Conservation (phyloP, 2,888 invertebrate genomes). For the Agonopterix heracliana region DNA sequence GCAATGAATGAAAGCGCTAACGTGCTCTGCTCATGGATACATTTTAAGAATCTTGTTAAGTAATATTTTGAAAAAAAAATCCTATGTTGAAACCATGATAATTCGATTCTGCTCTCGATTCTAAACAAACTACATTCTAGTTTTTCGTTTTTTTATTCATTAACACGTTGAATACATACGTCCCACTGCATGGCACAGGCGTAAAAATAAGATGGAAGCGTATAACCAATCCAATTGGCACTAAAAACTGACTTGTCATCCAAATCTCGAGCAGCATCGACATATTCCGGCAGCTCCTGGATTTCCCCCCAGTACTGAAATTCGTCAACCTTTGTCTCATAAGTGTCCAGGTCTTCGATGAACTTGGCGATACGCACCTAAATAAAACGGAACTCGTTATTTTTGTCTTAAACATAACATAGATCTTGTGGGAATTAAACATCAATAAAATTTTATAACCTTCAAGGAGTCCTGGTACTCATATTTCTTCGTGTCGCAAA, state of each 20-base stretch:
- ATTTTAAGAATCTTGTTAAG: too few relatives aligned
- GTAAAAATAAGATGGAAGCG: too few relatives aligned
- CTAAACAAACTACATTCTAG: too few relatives aligned
- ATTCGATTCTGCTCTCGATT: too few relatives aligned
- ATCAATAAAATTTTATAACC: slow-evolving; percentile 30
- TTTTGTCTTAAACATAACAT: neutral
- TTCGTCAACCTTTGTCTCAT: slow-evolving; percentile 87
- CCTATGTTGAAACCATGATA: too few relatives aligned
- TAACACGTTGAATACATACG: too few relatives aligned
- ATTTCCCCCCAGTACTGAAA: slow-evolving; percentile 93
- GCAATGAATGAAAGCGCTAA: too few relatives aligned
- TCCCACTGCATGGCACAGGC: too few relatives aligned
- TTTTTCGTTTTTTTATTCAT: too few relatives aligned
- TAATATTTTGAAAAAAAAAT: too few relatives aligned
- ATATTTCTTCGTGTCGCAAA: slow-evolving; percentile 86
- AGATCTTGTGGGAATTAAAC: too few relatives aligned
- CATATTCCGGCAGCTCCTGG: slow-evolving; percentile 87
- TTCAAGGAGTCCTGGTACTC: slow-evolving; percentile 91
- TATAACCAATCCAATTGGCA: neutral
- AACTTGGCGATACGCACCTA: slow-evolving; percentile 85
- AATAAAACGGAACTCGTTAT: neutral
- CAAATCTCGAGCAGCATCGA: slow-evolving; percentile 85
- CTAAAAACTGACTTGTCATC: slow-evolving; percentile 76
- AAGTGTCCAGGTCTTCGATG: slow-evolving; percentile 86
- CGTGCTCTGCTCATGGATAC: too few relatives aligned